Evolutionary conservation across 1,140 invertebrate species (phyloP).

Genomic region (Drosophila tropicalis): DNA sequence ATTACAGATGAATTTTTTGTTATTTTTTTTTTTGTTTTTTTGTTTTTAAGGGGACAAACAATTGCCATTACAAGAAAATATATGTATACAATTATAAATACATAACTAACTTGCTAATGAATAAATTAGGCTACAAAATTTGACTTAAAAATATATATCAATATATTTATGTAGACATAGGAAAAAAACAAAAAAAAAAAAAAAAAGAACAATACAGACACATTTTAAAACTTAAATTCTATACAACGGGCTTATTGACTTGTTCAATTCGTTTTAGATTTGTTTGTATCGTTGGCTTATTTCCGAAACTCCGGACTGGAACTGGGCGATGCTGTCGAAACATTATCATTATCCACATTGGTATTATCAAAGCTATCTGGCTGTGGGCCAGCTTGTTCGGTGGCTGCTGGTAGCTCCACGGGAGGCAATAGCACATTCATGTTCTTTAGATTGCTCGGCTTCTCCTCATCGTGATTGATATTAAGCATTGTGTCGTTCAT

Average conservation of each 20-base stretch:
- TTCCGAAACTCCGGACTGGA: constrained; percentile 72
- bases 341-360: constrained; percentile 67
- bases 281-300: constrained; percentile 31
- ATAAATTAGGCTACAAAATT: constrained; percentile 43
- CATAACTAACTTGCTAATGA: constrained; percentile 41
- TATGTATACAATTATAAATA: constrained; percentile 21
- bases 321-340: constrained; percentile 71
- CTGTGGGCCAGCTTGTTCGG: constrained; percentile 53
- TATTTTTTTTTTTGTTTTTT: neutral
- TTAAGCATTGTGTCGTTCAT: constrained; percentile 81
- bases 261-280: neutral
- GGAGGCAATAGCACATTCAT: constrained; percentile 70
- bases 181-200: too few species aligned
- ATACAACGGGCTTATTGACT: constrained; percentile 26
- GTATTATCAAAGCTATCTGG: constrained; percentile 74
- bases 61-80: constrained; percentile 9
- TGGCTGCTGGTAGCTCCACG: constrained; percentile 24
- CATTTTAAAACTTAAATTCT: constrained; percentile 23
- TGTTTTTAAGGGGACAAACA: constrained; percentile 29
- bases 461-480: constrained; percentile 77
- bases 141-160: constrained; percentile 18
- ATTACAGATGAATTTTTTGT: constrained; percentile 22
- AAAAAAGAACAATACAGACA: constrained; percentile 20
- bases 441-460: constrained; percentile 78
- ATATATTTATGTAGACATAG: constrained; percentile 6